A percentile compares a stretch with the other conserved stretches of the same genome.
These are phyloP conservation scores for Phalanger gymnotis DNA, from an alignment of 2,797 vertebrate genomes.

Conservation along the genomic window DNA sequence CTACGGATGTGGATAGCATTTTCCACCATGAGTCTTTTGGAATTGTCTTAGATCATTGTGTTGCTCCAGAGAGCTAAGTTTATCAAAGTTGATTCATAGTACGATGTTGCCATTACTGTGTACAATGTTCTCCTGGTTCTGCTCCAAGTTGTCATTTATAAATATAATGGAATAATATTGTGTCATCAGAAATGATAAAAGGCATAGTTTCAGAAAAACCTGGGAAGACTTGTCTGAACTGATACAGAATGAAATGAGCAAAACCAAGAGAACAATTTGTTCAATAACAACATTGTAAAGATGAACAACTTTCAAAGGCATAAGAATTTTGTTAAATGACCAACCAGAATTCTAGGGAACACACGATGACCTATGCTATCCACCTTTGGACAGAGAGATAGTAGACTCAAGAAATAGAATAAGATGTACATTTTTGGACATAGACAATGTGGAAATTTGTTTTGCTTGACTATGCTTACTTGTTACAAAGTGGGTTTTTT, in stretches of 20 bases:
- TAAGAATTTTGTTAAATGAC: not conserved
- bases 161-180: not conserved
- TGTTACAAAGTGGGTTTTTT: too few relatives aligned
- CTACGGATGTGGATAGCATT: too few relatives aligned
- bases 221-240: not conserved
- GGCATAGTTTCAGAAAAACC: not conserved
- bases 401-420: too few relatives aligned
- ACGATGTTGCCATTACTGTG: too few relatives aligned
- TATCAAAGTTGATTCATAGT: too few relatives aligned
- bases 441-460: not conserved
- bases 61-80: too few relatives aligned
- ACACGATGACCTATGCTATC: not conserved
- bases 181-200: not conserved
- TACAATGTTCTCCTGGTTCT: too few relatives aligned
- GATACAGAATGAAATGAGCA: not conserved
- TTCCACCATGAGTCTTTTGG: too few relatives aligned
- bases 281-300: not conserved
- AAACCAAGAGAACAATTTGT: not conserved
- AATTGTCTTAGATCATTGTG: too few relatives aligned
- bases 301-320: not conserved
- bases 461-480: too few relatives aligned
- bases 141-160: not conserved
- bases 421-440: not conserved
- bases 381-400: not conserved
- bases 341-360: not conserved